Conservation (phyloP, 2,113 vertebrate species). For the Leptocoma aspasia region DNA sequence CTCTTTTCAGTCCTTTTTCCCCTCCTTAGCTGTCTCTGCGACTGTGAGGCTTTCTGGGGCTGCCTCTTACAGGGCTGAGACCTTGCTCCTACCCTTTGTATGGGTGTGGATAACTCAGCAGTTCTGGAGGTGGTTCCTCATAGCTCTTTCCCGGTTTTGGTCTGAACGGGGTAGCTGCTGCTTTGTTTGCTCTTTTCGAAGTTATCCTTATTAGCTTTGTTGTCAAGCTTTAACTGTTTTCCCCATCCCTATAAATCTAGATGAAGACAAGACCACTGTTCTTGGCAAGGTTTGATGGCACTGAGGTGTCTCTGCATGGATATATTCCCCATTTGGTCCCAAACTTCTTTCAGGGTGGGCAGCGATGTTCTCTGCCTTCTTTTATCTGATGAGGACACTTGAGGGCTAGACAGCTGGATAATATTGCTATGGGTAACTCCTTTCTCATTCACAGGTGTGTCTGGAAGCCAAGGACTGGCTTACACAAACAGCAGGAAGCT, state of each 20-base stretch:
- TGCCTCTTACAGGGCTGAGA: not conserved
- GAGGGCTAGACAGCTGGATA: not conserved
- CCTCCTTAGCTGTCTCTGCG: not conserved
- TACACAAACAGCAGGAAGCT: conserved; percentile 74
- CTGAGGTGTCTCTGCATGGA: not conserved
- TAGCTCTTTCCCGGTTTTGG: not conserved
- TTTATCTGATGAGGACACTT: not conserved
- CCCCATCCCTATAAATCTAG: not conserved
- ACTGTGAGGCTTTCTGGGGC: not conserved
- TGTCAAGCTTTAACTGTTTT: not conserved
- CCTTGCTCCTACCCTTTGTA: not conserved
- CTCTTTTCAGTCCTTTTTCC: not conserved
- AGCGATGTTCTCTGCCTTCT: not conserved
- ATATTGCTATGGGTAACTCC: not conserved
- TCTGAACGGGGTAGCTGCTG: not conserved
- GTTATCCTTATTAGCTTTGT: not conserved
- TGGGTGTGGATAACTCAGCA: not conserved
- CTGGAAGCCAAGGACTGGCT: conserved; percentile 72
- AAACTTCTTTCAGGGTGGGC: not conserved
- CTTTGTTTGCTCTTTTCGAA: not conserved
- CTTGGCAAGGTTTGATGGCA: not conserved
- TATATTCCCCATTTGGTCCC: not conserved
- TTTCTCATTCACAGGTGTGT: conserved; percentile 71
- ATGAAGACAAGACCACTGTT: not conserved
- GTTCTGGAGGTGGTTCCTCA: not conserved